phyloP scores from a whole-genome alignment of 2,113 vertebrate genomes.

The Mobula birostris region DNA sequence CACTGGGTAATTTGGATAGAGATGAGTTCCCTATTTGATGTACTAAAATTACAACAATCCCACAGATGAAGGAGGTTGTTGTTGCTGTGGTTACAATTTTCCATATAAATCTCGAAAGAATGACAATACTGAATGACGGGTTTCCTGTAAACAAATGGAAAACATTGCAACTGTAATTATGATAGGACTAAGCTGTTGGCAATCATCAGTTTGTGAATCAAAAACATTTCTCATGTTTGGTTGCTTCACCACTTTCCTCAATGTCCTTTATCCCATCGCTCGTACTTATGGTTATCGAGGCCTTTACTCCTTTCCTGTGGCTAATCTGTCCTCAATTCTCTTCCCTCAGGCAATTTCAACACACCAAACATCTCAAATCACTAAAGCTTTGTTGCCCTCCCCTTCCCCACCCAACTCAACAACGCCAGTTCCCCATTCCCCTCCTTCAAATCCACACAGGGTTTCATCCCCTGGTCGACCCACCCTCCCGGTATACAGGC shows the following conservation, averaged over 20 bases:
- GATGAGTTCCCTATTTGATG: constrained; percentile 12
- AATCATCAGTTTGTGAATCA: constrained; percentile 1
- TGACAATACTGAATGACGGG: neutral
- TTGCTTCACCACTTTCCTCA: neutral
- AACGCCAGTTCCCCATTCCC: no score
- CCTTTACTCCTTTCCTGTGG: no score
- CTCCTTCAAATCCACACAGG: no score
- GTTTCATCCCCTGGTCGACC: no score
- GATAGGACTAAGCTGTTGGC: neutral
- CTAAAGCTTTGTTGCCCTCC: no score
- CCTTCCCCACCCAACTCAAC: no score
- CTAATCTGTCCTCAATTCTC: no score
- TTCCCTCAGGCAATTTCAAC: no score
- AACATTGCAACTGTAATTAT: neutral
- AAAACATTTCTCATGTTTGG: neutral
- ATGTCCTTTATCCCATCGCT: neutral
- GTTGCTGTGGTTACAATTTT: neutral
- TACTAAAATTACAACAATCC: neutral
- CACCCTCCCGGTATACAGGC: no score
- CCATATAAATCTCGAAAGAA: neutral
- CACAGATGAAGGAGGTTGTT: neutral
- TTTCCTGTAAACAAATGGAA: constrained; percentile 12
- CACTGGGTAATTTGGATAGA: neutral
- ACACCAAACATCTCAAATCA: no score
- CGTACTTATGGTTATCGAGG: neutral